phyloP scores from a whole-genome alignment of 2,888 invertebrate species.

The Patella pellucida region DNA sequence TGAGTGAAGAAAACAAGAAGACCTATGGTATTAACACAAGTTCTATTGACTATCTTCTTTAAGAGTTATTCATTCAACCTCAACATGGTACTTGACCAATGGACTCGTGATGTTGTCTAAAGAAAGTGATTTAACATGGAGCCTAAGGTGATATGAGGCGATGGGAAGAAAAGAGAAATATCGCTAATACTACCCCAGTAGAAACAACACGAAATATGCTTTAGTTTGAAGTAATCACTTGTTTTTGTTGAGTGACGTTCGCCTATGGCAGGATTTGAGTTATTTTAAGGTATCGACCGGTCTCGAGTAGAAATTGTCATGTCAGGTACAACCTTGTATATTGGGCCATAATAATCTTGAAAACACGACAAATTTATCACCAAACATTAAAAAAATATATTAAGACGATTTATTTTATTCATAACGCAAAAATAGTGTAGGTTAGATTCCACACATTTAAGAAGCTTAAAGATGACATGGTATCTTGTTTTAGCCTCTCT shows the following conservation, averaged over 20 bases:
- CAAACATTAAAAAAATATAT: too few species aligned
- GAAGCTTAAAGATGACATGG: too few species aligned
- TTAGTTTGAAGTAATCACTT: slow-evolving; percentile 10
- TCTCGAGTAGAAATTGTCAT: slow-evolving; percentile 6
- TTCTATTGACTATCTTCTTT: too few species aligned
- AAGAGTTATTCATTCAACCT: neutral
- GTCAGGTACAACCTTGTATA: neutral
- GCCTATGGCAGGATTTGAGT: neutral
- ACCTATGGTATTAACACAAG: too few species aligned
- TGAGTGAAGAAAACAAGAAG: too few species aligned
- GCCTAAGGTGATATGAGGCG: neutral
- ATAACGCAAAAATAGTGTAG: too few species aligned
- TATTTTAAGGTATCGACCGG: slow-evolving; percentile 10
- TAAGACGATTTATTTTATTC: too few species aligned
- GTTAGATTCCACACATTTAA: too few species aligned
- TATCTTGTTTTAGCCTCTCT: too few species aligned
- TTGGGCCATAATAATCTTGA: neutral
- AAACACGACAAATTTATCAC: neutral
- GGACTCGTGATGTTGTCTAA: neutral
- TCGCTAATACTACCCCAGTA: neutral
- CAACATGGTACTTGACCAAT: slow-evolving; percentile 1
- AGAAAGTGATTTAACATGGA: slow-evolving; percentile 9
- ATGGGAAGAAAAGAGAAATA: neutral
- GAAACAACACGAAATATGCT: slow-evolving; percentile 12
- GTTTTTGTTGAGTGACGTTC: neutral